These are phyloP conservation scores for Neosalanx taihuensis DNA, from an alignment of 2,797 vertebrate genomes.

Conservation along the genomic window DNA sequence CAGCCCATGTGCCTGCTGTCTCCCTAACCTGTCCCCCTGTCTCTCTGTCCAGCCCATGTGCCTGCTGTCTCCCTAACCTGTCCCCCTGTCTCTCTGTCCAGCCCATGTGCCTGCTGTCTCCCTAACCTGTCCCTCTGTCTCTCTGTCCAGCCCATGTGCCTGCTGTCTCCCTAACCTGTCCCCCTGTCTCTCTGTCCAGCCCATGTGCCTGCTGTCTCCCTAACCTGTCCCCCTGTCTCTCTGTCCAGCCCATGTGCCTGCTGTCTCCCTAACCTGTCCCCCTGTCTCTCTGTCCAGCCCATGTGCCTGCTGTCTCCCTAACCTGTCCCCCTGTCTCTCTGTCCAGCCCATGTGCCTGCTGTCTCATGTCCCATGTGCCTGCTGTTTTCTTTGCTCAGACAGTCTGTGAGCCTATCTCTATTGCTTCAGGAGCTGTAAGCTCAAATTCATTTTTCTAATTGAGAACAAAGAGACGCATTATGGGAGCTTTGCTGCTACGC, in stretches of 20 bases:
- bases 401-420: neutral
- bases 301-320: neutral
- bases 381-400: neutral
- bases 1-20: neutral
- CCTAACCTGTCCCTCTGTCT: neutral
- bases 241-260: neutral
- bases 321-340: neutral
- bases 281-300: neutral
- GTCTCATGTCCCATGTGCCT: too few relatives aligned
- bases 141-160: neutral
- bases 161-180: neutral
- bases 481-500: constrained; percentile 28
- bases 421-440: constrained; percentile 24
- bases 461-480: constrained; percentile 36
- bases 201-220: constrained; percentile 11
- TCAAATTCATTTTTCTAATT: constrained; percentile 48
- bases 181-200: neutral
- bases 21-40: neutral
- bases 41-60: constrained; percentile 5
- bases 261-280: constrained; percentile 14
- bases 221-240: neutral
- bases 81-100: constrained; percentile 3
- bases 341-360: neutral
- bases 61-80: constrained; percentile 11
- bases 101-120: neutral